Percentiles rank a stretch among this genome's conserved stretches.
phyloP scores from a whole-genome alignment of 2,113 vertebrate species.

The Thermophis baileyi region DNA sequence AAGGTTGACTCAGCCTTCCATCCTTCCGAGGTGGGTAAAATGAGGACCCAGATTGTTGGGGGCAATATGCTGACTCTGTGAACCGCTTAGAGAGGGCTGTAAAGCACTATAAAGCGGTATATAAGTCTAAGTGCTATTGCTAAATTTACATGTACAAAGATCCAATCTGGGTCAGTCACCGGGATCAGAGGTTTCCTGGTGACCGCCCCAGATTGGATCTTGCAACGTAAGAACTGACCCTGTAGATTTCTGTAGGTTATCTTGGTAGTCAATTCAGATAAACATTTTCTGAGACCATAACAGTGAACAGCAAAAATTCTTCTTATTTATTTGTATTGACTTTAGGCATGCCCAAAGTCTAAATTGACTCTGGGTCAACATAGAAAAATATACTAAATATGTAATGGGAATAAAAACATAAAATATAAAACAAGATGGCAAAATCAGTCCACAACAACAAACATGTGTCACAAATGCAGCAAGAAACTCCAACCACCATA shows the following conservation, averaged over 20 bases:
- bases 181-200: not conserved
- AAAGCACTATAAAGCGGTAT: too few species aligned
- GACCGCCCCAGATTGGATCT: not conserved
- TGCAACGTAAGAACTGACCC: not conserved
- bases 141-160: too few species aligned
- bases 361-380: not conserved
- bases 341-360: not conserved
- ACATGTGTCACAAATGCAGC: not conserved
- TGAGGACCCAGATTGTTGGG: too few species aligned
- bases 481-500: not conserved
- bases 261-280: rapidly evolving
- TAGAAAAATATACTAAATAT: not conserved
- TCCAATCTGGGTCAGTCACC: too few species aligned
- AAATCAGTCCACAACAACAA: not conserved
- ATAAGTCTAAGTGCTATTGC: too few species aligned
- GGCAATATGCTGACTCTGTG: too few species aligned
- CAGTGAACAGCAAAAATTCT: not conserved
- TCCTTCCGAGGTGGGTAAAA: too few species aligned
- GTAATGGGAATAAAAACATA: not conserved
- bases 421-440: not conserved
- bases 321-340: not conserved
- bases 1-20: too few species aligned
- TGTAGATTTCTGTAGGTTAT: not conserved
- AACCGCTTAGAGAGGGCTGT: too few species aligned
- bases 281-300: not conserved